These are phyloP conservation scores for Dolichotis patagonum DNA, from an alignment of 2,113 vertebrate species.

Conservation along the genomic window DNA sequence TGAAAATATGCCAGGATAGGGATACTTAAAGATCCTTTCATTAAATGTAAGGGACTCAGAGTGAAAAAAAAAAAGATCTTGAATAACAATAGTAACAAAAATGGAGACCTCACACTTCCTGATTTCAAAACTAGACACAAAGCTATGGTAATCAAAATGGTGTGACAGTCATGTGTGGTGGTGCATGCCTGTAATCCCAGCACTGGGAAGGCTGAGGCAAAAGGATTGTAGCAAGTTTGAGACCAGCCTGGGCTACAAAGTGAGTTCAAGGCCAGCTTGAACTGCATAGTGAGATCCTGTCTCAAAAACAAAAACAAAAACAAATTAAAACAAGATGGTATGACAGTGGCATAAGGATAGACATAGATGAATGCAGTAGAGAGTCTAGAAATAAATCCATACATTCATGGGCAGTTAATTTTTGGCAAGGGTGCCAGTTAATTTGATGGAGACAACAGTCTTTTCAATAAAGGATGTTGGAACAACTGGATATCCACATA, in stretches of 20 bases:
- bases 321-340: not conserved
- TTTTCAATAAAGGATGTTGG: not conserved
- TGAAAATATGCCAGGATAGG: conserved; percentile 91
- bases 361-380: not conserved
- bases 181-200: too few relatives aligned
- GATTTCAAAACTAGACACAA: conserved; percentile 10
- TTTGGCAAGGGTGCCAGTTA: not conserved
- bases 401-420: conserved; percentile 1
- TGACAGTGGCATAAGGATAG: not conserved
- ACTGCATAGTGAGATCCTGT: too few relatives aligned
- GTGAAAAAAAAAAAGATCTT: not conserved
- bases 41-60: not conserved
- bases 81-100: not conserved
- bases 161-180: not conserved
- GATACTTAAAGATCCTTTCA: conserved; percentile 90
- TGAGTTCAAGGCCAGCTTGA: too few relatives aligned
- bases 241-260: too few relatives aligned
- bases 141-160: not conserved
- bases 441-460: not conserved
- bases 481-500: not conserved
- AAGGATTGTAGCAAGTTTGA: too few relatives aligned
- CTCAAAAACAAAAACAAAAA: too few relatives aligned
- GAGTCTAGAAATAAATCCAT: not conserved
- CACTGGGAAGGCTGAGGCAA: too few relatives aligned
- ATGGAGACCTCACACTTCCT: not conserved